phyloP scores from a whole-genome alignment of 2,113 vertebrate genomes.

The Stegostoma tigrinum region DNA sequence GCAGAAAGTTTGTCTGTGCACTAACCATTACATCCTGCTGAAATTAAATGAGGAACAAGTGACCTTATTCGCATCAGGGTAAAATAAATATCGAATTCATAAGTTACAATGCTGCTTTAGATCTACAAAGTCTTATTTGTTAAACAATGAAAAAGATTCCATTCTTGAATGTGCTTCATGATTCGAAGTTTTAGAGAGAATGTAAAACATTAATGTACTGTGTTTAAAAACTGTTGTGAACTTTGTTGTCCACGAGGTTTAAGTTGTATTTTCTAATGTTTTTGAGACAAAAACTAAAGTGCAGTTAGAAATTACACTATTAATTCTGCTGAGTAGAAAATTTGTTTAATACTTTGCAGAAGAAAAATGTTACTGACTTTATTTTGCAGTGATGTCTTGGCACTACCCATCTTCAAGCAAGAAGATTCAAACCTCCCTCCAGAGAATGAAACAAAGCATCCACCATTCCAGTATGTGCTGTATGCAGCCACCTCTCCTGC shows the following conservation, averaged over 20 bases:
- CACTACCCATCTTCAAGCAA: slow-evolving; percentile 74
- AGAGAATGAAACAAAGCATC: slow-evolving; percentile 65
- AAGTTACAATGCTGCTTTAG: neutral
- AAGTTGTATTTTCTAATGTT: neutral
- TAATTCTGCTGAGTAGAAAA: slow-evolving; percentile 17
- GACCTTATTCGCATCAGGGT: neutral
- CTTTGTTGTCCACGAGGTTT: neutral
- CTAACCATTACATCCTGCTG: neutral
- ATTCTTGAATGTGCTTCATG: neutral
- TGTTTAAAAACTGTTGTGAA: neutral
- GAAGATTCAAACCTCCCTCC: slow-evolving; percentile 69
- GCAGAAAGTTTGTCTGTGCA: neutral
- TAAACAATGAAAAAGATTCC: neutral
- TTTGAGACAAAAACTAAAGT: no score
- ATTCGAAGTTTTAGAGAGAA: neutral
- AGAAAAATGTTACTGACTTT: slow-evolving; percentile 3
- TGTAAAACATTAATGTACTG: neutral
- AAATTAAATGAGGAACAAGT: neutral
- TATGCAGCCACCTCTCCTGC: slow-evolving; percentile 70
- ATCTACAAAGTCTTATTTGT: neutral
- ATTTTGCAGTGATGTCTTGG: slow-evolving; percentile 67
- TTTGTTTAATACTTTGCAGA: slow-evolving; percentile 23
- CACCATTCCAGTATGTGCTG: slow-evolving; percentile 72
- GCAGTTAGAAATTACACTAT: neutral
- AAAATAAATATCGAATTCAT: neutral